Conservation (phyloP, 1,140 invertebrate genomes). For the Drosophila ironensis region DNA sequence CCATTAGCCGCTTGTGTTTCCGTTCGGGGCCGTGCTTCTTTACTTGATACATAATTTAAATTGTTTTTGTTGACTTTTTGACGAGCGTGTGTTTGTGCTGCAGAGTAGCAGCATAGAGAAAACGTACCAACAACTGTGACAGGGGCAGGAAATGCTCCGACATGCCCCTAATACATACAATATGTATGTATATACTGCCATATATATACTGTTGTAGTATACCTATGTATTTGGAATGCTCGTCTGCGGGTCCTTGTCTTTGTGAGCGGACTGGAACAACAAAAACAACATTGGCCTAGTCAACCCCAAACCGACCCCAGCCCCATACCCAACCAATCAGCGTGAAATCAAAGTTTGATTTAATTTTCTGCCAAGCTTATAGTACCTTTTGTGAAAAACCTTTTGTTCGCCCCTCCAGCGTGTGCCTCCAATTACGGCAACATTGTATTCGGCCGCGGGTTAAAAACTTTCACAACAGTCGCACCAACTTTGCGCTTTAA, state of each 20-base stretch:
- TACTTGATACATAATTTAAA: constrained; percentile 24
- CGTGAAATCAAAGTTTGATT: constrained; percentile 43
- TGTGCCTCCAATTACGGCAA: constrained; percentile 17
- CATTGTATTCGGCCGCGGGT: constrained; percentile 14
- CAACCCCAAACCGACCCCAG: not conserved
- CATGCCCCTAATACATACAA: constrained; percentile 13
- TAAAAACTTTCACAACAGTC: constrained; percentile 48
- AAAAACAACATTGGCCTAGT: constrained; percentile 8
- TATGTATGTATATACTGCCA: constrained; percentile 4
- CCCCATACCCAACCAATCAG: constrained; percentile 41
- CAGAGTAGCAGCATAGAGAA: constrained; percentile 14
- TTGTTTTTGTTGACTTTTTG: constrained; percentile 45
- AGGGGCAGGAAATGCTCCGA: constrained; percentile 31
- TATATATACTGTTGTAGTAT: constrained; percentile 11
- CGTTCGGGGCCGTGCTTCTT: not conserved
- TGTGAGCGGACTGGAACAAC: constrained; percentile 16
- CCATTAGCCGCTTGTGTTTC: not conserved
- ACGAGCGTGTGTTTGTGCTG: constrained; percentile 1
- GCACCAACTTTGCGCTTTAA: constrained; percentile 12
- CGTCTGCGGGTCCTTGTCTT: constrained; percentile 14
- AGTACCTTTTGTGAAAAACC: no score
- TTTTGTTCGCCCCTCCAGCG: constrained; percentile 11
- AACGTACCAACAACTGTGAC: constrained; percentile 29
- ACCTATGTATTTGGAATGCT: constrained; percentile 12
- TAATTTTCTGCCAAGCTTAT: constrained; percentile 31